Evolutionary conservation across 1,140 invertebrate genomes (phyloP), one percentile per base, ranked within the genome.

Genomic region (Adelges cooleyi): DNA sequence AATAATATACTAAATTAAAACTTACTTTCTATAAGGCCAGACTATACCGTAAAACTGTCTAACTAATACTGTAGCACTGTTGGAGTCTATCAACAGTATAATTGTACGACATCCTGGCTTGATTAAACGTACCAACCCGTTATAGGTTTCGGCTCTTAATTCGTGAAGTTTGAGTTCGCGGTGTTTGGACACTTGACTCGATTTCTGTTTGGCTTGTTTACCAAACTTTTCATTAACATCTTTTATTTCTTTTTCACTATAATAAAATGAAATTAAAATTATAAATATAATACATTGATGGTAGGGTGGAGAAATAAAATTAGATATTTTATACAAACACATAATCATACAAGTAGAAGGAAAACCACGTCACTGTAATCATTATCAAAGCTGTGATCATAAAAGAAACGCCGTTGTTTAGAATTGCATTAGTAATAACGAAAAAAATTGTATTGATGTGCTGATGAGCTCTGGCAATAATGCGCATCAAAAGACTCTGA

Each of bases 61-160:
- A 65, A 98, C 78, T 49, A 98, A 78, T 74, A 88, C 87, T 65
- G 87, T 78, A 66, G 92, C 87, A 66, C 86, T 89, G 73, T 95
- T 87, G 72, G 83, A 80, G 77, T 98, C 93, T 2, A 96, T 85
- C 29, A 98, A 77, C 10, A 98, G 73, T 33, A 97, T 82, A 66
- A 98, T 84, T 0, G 95, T 97, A 17, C 95, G 80, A 73, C 92
- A 97, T 0, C 95, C 95, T 0, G 95, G 95, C 73, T 97, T 96
- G 40, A 97, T 78, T 50, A 98, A 53, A 10, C 91, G 81, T 25
- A 98, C 88, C 65, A 99, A 80, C 38, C 91, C 93, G 75, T 95
- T 93, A 72, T 96, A 98, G 65, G 94, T 95, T 77, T 97, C 93
- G 15, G 89, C 89, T 46, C 92, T 78, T 56, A 98, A 78, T 75